These are phyloP conservation scores for Cataglyphis livida DNA, from an alignment of 2,888 invertebrate species.

Conservation along the genomic window DNA sequence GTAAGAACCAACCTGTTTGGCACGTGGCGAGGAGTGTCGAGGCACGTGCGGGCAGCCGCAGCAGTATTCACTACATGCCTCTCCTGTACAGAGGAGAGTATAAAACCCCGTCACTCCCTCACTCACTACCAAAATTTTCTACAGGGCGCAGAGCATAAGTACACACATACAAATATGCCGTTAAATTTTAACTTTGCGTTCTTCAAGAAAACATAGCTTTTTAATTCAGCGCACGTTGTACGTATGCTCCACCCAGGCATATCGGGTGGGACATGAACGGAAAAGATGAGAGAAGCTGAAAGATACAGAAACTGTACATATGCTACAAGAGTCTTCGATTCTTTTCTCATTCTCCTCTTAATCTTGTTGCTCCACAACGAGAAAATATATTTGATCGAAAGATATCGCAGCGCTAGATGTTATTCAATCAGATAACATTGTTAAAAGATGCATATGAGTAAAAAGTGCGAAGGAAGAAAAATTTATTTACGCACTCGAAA, in stretches of 20 bases:
- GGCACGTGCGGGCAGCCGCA: slow-evolving; percentile 83
- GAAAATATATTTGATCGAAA: slow-evolving; percentile 25
- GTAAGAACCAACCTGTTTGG: slow-evolving; percentile 83
- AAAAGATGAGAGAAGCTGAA: slow-evolving; percentile 70
- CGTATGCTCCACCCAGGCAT: slow-evolving; percentile 58
- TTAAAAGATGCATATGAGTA: not conserved
- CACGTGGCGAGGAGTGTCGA: slow-evolving; percentile 85
- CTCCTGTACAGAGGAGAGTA: slow-evolving; percentile 84
- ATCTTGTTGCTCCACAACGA: slow-evolving; percentile 23
- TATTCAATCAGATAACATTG: not conserved
- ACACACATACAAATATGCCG: slow-evolving; percentile 52
- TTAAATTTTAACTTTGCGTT: slow-evolving; percentile 17
- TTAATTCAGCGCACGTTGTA: slow-evolving; percentile 39
- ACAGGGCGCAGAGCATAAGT: slow-evolving; percentile 61
- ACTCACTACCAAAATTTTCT: slow-evolving; percentile 80
- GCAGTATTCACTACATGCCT: slow-evolving; percentile 84
- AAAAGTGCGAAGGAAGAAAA: not conserved
- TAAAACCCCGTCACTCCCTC: slow-evolving; percentile 84
- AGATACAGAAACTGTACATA: slow-evolving; percentile 63
- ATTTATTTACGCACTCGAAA: not conserved
- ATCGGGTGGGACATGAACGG: slow-evolving; percentile 54
- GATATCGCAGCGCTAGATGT: not conserved
- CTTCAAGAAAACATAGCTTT: not conserved
- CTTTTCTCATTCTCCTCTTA: slow-evolving; percentile 19
- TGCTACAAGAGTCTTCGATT: slow-evolving; percentile 46